phyloP scores from a whole-genome alignment of 2,113 vertebrate genomes.

The Periophthalmus modestus region DNA sequence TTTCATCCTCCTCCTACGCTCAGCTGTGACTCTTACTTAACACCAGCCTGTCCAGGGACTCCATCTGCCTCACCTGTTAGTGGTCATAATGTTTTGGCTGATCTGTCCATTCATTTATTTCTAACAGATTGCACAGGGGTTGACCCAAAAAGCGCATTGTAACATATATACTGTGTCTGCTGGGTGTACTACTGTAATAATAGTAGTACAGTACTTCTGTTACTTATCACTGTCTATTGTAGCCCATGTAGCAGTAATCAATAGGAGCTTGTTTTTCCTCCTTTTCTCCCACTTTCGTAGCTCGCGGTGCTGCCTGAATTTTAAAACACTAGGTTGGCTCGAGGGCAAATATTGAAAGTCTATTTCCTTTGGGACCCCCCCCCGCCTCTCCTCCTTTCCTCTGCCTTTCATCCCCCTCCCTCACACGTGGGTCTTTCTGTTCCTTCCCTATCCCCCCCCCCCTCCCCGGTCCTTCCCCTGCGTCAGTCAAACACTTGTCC shows the following conservation, averaged over 20 bases:
- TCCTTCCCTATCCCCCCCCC: neutral
- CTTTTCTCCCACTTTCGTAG: neutral
- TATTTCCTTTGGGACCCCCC: constrained; percentile 3
- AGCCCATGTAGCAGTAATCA: neutral
- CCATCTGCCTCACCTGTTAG: neutral
- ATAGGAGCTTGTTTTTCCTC: neutral
- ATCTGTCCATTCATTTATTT: neutral
- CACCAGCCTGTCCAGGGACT: too few species aligned
- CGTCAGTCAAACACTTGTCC: constrained; percentile 5
- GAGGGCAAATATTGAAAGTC: constrained; percentile 31
- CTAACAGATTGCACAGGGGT: too few species aligned
- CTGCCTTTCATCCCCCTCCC: neutral
- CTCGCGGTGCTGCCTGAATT: constrained; percentile 13
- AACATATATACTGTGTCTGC: too few species aligned
- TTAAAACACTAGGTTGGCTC: constrained; percentile 28
- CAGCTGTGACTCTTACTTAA: too few species aligned
- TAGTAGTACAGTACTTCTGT: neutral
- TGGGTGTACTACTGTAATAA: neutral
- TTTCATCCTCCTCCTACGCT: too few species aligned
- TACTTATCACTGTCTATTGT: neutral
- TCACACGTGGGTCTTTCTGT: neutral
- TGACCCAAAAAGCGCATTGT: too few species aligned
- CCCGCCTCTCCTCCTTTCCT: neutral
- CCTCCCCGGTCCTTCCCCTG: too few species aligned
- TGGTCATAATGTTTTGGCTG: neutral